phyloP scores from a whole-genome alignment of 1,140 invertebrate species.

The Trypoxylus dichotomus region DNA sequence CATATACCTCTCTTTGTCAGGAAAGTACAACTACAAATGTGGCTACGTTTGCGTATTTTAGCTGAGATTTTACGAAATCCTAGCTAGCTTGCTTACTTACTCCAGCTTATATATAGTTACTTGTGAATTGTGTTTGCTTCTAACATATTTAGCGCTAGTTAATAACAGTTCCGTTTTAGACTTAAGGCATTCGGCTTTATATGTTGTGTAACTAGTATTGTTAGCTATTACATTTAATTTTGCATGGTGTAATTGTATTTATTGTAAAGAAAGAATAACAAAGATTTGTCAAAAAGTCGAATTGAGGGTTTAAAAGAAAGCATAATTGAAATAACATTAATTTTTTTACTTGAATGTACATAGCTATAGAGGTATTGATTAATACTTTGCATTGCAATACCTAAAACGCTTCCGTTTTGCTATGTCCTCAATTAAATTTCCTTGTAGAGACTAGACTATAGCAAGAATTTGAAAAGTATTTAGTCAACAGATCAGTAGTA shows the following conservation, averaged over 20 bases:
- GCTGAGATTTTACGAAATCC: no score
- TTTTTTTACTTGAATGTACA: neutral
- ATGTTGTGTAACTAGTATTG: neutral
- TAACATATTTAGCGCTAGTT: no score
- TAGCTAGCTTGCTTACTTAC: no score
- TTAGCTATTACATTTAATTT: neutral
- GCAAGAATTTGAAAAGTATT: neutral
- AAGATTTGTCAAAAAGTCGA: neutral
- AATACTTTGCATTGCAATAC: neutral
- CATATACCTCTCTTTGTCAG: neutral
- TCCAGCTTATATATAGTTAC: no score
- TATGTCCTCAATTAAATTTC: neutral
- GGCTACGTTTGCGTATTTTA: no score
- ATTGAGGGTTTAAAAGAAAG: neutral
- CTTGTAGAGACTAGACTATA: neutral
- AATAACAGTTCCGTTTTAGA: no score
- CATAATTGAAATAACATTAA: neutral
- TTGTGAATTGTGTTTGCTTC: no score
- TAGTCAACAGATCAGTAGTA: slow-evolving; percentile 14
- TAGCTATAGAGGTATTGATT: no score
- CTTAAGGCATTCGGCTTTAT: neutral
- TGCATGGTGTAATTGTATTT: neutral
- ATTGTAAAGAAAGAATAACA: neutral
- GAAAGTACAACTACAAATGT: no score
- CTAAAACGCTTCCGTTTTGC: neutral